A percentile compares a stretch with the other conserved stretches of the same genome.
Evolutionary conservation across 2,888 invertebrate genomes (phyloP).

Genomic region (Sphinx pinastri): DNA sequence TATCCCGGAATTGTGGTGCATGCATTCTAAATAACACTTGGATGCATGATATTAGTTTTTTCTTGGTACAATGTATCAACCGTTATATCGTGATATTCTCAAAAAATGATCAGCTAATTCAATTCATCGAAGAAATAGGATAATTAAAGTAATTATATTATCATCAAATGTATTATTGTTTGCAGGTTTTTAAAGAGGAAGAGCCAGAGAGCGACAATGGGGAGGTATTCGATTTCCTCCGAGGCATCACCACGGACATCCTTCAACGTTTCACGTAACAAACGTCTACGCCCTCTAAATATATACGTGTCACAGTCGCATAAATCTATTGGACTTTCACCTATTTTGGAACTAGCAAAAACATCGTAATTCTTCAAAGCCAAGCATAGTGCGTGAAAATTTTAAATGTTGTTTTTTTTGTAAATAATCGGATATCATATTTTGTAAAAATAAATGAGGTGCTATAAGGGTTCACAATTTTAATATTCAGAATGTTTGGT

Average conservation of each 20-base stretch:
- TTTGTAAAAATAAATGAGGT: conserved; percentile 38
- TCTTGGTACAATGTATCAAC: no score
- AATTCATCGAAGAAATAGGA: no score
- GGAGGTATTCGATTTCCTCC: conserved; percentile 72
- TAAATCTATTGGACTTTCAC: conserved; percentile 7
- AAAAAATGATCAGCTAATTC: no score
- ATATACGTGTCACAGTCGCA: conserved; percentile 4
- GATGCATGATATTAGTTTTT: no score
- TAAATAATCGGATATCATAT: conserved; percentile 34
- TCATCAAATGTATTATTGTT: conserved; percentile 36
- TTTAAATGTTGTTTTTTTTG: conserved; percentile 21
- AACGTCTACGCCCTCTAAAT: conserved; percentile 27
- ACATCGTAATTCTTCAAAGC: conserved; percentile 28
- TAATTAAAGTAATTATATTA: background rate
- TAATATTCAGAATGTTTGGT: conserved; percentile 30
- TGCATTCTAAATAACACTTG: no score
- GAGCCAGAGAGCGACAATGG: conserved; percentile 57
- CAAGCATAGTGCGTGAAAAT: conserved; percentile 32
- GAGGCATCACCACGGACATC: conserved; percentile 74
- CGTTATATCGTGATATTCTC: no score
- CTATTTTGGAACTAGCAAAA: conserved; percentile 7
- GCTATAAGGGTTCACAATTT: conserved; percentile 32
- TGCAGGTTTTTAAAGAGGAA: conserved; percentile 52
- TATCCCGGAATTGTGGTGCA: background rate
- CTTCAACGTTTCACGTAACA: conserved; percentile 68